phyloP scores from a whole-genome alignment of 2,113 vertebrate species.

The Numida meleagris region DNA sequence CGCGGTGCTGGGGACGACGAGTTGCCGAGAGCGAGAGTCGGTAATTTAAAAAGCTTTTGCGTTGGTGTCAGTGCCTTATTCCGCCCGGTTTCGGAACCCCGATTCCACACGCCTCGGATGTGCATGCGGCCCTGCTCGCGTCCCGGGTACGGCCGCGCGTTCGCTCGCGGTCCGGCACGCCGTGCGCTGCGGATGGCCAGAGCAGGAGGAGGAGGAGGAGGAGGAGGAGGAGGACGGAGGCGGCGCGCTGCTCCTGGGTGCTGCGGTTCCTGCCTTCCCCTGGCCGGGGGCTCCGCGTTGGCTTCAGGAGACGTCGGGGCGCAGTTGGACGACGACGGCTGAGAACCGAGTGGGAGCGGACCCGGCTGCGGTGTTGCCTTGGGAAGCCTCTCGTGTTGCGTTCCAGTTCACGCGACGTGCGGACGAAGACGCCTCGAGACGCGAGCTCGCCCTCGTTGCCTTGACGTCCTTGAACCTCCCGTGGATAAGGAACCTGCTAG shows the following conservation, averaged over 20 bases:
- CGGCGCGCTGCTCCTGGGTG: slow-evolving; percentile 68
- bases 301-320: slow-evolving; percentile 76
- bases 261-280: slow-evolving; percentile 76
- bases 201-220: no score
- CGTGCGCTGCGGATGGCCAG: slow-evolving; percentile 76
- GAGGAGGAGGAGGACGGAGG: slow-evolving; percentile 68
- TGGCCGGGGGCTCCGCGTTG: slow-evolving; percentile 70
- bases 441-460: slow-evolving; percentile 75
- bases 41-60: slow-evolving; percentile 79
- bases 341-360: slow-evolving; percentile 75
- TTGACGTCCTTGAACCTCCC: slow-evolving; percentile 63
- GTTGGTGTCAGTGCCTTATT: slow-evolving; percentile 79
- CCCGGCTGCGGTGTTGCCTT: slow-evolving; percentile 67
- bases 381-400: slow-evolving; percentile 56
- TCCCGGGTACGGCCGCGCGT: slow-evolving; percentile 74
- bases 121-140: slow-evolving; percentile 81
- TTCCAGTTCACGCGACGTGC: slow-evolving; percentile 59
- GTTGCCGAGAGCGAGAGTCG: slow-evolving; percentile 81
- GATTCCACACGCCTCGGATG: slow-evolving; percentile 81
- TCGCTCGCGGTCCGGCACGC: slow-evolving; percentile 67
- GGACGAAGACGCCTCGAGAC: slow-evolving; percentile 68
- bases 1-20: slow-evolving; percentile 83
- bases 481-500: slow-evolving; percentile 76
- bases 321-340: slow-evolving; percentile 53
- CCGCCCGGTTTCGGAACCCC: slow-evolving; percentile 75